Base-by-base conservation (phyloP, 1,140 invertebrate species). In the Cardiocondyla obscurior region DNA sequence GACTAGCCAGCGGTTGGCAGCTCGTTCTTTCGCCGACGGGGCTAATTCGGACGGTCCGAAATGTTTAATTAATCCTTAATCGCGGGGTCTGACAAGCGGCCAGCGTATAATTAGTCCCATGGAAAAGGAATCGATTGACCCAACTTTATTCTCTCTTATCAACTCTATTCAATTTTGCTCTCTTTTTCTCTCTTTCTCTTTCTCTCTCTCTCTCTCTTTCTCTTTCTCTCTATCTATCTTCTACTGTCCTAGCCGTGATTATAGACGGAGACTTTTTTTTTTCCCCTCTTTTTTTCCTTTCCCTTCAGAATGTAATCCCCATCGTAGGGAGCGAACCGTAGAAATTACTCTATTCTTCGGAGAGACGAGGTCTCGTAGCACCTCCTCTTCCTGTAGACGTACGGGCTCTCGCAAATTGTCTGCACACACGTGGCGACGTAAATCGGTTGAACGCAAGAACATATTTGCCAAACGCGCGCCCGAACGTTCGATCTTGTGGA, bases 371-470 rank as follows among this genome's bases (percentile, higher is more conserved):
- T 57, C 36, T 65, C 49, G 10, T 67, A 85, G 39, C 19, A 74
- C 22, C 44, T 76, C 12, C 33, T 74, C 67, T 22, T 60, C 30
- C 33, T 19, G n/a, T 83, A 74, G 16, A 42, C 39, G 16, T 62
- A 33, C 60, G 33, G 74, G 74, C 74, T 79, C 74, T 79, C 74
- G 46, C 62, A 55, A 69, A 79, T 60, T 30, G 36, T 67, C 33
- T 44, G 74, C 19, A 42, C 58, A 49, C 51, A 49, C 60, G n/a
- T 42, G 42, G 42, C 44, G 42, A 42, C 44, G 33, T 60, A 16
- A 83, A 42, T 62, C 39, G 62, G 14, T 33, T 62, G 36, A 22
- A 44, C 12, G 39, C 19, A 30, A 51, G 10, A 12, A 12, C 33
- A 19, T 8, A 4, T 14, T 42, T 4, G 16, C 4, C 55, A 28